These are phyloP conservation scores for Dreissena polymorpha DNA, from an alignment of 1,140 invertebrate species.

Conservation along the genomic window DNA sequence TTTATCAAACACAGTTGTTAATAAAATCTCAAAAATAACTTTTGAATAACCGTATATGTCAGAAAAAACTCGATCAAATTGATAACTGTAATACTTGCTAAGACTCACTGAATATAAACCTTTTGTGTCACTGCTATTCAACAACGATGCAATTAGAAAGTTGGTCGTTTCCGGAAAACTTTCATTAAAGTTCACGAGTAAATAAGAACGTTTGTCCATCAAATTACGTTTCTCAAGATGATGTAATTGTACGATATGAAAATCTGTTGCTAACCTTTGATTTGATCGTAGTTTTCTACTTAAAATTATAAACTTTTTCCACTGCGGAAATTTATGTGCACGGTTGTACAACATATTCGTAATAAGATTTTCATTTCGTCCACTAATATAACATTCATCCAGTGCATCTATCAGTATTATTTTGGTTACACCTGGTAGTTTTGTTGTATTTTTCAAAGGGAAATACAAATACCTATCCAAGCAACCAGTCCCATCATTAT, in stretches of 20 bases:
- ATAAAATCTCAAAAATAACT: slow-evolving; percentile 5
- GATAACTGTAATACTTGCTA: not conserved
- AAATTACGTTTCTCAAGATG: not conserved
- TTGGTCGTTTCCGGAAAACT: not conserved
- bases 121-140: not conserved
- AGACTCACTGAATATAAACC: not conserved
- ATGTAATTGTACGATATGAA: not conserved
- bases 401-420: slow-evolving; percentile 11
- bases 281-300: not conserved
- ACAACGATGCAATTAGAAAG: too few species aligned
- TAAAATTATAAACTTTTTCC: slow-evolving; percentile 5
- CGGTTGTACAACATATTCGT: not conserved
- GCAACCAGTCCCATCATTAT: not conserved
- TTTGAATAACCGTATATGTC: not conserved
- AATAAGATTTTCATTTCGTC: not conserved
- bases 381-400: slow-evolving; percentile 6
- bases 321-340: not conserved
- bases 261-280: not conserved
- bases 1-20: too few species aligned
- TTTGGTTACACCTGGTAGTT: not conserved
- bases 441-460: not conserved
- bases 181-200: not conserved
- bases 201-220: not conserved
- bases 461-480: not conserved
- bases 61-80: not conserved